Percentiles rank a stretch among this genome's conserved stretches.
Evolutionary conservation across 2,797 vertebrate genomes (phyloP).

Genomic region (Arnoldichthys spilopterus): DNA sequence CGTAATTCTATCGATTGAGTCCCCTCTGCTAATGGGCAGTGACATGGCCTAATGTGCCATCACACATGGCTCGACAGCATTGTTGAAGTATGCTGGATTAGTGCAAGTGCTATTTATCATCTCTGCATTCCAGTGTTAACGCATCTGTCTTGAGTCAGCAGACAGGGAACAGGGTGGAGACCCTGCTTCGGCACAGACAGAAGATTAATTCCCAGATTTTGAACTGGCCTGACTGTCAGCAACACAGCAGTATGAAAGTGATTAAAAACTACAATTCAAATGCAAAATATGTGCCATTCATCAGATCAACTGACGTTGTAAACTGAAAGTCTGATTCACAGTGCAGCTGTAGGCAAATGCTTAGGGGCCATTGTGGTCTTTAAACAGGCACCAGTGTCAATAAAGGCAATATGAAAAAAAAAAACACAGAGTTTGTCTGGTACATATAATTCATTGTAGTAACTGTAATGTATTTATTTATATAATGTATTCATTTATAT

Average conservation of each 20-base stretch:
- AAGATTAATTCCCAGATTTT: neutral
- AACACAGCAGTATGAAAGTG: neutral
- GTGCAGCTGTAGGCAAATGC: neutral
- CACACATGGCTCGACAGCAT: neutral
- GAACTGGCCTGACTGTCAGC: neutral
- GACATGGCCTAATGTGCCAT: neutral
- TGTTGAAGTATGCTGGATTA: slow-evolving; percentile 27
- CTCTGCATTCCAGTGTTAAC: neutral
- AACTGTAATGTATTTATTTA: neutral
- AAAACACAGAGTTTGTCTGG: neutral
- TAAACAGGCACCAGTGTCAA: neutral
- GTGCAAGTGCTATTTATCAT: slow-evolving; percentile 13
- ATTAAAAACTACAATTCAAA: neutral
- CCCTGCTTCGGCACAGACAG: neutral
- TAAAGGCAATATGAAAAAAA: neutral
- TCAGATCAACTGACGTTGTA: neutral
- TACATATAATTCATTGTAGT: neutral
- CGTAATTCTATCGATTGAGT: neutral
- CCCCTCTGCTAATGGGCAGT: neutral
- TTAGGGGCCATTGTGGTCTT: neutral
- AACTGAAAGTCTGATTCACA: neutral
- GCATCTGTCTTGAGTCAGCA: slow-evolving; percentile 22
- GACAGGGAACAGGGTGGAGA: slow-evolving; percentile 24
- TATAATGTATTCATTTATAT: neutral
- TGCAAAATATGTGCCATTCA: neutral